A percentile compares a stretch with the other conserved stretches of the same genome.
Conservation (phyloP, 2,888 invertebrate genomes). For the Drosophila kambysellisi region DNA sequence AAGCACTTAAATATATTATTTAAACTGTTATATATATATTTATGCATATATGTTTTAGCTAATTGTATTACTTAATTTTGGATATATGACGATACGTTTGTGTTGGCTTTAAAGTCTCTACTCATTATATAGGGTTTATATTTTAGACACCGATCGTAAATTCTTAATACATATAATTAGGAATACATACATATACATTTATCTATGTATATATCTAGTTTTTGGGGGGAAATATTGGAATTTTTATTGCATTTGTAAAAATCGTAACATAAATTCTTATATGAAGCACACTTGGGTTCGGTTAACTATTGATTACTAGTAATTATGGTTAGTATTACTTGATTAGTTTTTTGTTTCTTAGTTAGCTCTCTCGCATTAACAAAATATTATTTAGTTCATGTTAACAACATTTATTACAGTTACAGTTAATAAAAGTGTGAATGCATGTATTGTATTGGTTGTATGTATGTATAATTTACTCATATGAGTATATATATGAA, state of each 20-base stretch:
- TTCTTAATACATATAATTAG: slow-evolving; percentile 45
- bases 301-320: slow-evolving; percentile 57
- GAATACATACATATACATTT: slow-evolving; percentile 53
- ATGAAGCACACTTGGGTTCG: slow-evolving; percentile 84
- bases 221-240: slow-evolving; percentile 32
- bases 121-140: slow-evolving; percentile 49
- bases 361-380: slow-evolving; percentile 49
- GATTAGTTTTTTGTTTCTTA: slow-evolving; percentile 18
- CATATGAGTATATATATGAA: slow-evolving; percentile 36
- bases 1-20: slow-evolving; percentile 51
- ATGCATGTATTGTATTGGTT: slow-evolving; percentile 24
- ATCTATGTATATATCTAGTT: slow-evolving; percentile 46
- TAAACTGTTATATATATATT: slow-evolving; percentile 28
- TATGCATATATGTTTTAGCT: slow-evolving; percentile 23
- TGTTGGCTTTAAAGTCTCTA: slow-evolving; percentile 68
- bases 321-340: slow-evolving; percentile 40
- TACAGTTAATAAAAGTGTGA: slow-evolving; percentile 41
- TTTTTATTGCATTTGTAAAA: slow-evolving; percentile 63
- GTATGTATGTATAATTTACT: slow-evolving; percentile 15
- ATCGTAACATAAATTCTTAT: slow-evolving; percentile 75
- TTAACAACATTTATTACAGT: slow-evolving; percentile 64
- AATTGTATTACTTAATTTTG: slow-evolving; percentile 24
- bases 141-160: slow-evolving; percentile 54
- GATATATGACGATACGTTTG: slow-evolving; percentile 59
- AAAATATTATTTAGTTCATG: slow-evolving; percentile 56